phyloP scores from a whole-genome alignment of 2,113 vertebrate species.

The Mionectes macconnelli region DNA sequence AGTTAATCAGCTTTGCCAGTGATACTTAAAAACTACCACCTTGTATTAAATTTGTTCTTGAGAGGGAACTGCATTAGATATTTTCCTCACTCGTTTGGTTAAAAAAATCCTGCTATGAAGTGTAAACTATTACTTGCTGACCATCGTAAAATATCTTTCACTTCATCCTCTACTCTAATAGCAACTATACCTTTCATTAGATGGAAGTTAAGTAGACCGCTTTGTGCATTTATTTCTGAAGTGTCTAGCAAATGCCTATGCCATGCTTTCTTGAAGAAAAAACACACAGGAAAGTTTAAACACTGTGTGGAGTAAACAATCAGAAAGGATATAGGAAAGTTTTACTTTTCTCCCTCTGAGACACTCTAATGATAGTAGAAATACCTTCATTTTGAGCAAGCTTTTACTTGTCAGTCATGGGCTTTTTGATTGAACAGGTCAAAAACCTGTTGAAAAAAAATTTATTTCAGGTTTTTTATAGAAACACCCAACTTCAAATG shows the following conservation, averaged over 20 bases:
- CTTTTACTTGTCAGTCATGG: neutral
- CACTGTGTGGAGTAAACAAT: neutral
- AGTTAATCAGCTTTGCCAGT: neutral
- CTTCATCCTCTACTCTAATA: neutral
- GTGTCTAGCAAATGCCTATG: neutral
- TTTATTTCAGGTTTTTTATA: neutral
- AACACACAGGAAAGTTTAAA: neutral
- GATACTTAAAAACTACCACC: neutral
- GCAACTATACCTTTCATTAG: neutral
- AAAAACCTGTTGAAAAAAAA: neutral
- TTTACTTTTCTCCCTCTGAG: neutral
- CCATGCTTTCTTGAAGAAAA: neutral
- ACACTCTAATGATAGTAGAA: neutral
- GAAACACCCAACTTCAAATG: neutral
- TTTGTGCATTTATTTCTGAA: neutral
- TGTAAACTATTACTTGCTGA: neutral
- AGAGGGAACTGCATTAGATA: neutral
- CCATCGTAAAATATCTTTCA: neutral
- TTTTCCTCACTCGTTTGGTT: neutral
- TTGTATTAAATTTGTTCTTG: neutral
- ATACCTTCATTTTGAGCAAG: neutral
- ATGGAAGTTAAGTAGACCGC: neutral
- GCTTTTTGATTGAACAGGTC: neutral
- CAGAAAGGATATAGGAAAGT: neutral
- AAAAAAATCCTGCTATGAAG: neutral